Conservation (phyloP, 2,888 invertebrate genomes). For the Drosophila percnosoma region DNA sequence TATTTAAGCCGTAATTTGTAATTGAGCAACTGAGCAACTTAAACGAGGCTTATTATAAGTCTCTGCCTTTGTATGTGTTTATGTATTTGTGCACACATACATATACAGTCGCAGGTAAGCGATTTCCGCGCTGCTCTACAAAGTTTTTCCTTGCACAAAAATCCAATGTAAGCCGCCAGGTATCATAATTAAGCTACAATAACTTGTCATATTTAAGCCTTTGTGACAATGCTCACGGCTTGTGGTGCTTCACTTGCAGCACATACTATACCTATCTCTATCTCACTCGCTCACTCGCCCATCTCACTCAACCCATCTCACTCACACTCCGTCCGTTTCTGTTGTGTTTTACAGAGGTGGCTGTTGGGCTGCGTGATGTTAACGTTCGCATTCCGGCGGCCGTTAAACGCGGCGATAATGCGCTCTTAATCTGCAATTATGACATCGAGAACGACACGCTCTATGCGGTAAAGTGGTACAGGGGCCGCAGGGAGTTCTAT, state of each 20-base stretch:
- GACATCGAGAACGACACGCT: conserved; percentile 92
- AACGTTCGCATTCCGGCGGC: conserved; percentile 89
- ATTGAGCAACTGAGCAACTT: conserved; percentile 8
- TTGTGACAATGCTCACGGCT: conserved; percentile 46
- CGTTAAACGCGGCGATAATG: conserved; percentile 88
- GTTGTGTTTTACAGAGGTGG: conserved; percentile 71
- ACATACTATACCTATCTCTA: not conserved
- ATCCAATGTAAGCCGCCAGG: conserved; percentile 66
- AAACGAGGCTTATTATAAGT: conserved; percentile 11
- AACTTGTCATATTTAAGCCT: conserved; percentile 76
- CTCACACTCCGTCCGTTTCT: conserved; percentile 17
- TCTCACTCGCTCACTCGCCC: conserved; percentile 1
- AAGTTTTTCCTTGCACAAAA: conserved; percentile 33
- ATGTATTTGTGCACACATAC: not conserved
- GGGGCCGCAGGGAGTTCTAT: conserved; percentile 93
- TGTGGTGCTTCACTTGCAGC: conserved; percentile 31
- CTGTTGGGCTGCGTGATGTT: conserved; percentile 87
- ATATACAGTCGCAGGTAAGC: not conserved
- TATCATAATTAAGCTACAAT: conserved; percentile 79
- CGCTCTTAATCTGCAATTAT: conserved; percentile 90
- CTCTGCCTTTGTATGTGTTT: not conserved
- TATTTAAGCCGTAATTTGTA: conserved; percentile 9
- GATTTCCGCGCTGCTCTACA: conserved; percentile 1
- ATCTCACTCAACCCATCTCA: conserved; percentile 10
- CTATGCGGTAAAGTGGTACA: conserved; percentile 96